Evolutionary conservation across 2,113 vertebrate genomes (phyloP).

Genomic region (Zeus faber): DNA sequence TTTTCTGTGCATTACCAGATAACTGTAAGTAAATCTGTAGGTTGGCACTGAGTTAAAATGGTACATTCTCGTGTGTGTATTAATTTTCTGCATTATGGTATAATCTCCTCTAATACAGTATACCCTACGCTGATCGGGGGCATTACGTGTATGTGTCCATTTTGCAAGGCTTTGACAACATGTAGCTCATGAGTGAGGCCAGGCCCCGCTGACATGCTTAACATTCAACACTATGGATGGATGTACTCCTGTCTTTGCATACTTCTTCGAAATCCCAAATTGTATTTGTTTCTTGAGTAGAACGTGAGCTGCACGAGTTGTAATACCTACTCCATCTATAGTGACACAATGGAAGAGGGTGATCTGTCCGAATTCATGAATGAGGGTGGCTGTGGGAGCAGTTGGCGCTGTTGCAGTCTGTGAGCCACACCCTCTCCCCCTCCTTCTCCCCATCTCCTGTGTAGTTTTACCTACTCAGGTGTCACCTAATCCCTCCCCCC

Average conservation of each 20-base stretch:
- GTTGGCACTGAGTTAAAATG: conserved; percentile 25
- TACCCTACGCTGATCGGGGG: conserved; percentile 22
- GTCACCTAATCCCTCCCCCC: conserved; percentile 65
- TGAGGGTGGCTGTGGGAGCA: conserved; percentile 48
- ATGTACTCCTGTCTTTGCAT: background rate
- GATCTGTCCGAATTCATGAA: conserved; percentile 53
- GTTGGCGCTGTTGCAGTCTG: conserved; percentile 54
- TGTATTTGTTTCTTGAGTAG: conserved; percentile 2
- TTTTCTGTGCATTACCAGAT: conserved; percentile 6
- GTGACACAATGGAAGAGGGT: background rate
- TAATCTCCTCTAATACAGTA: conserved; percentile 43
- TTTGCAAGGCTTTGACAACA: conserved; percentile 21
- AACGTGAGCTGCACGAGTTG: no score
- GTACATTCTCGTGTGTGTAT: conserved; percentile 29
- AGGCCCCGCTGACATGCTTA: background rate
- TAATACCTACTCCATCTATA: no score
- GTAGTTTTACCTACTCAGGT: conserved; percentile 74
- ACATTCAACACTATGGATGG: background rate
- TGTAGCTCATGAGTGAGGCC: conserved; percentile 12
- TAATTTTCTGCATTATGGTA: conserved; percentile 30
- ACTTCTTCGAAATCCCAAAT: background rate
- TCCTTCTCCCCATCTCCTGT: conserved; percentile 40
- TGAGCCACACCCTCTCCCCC: conserved; percentile 54
- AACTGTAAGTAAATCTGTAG: conserved; percentile 16
- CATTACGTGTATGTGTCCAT: conserved; percentile 27